These are phyloP conservation scores for Carettochelys insculpta DNA, from an alignment of 2,113 vertebrate species.

Conservation along the genomic window DNA sequence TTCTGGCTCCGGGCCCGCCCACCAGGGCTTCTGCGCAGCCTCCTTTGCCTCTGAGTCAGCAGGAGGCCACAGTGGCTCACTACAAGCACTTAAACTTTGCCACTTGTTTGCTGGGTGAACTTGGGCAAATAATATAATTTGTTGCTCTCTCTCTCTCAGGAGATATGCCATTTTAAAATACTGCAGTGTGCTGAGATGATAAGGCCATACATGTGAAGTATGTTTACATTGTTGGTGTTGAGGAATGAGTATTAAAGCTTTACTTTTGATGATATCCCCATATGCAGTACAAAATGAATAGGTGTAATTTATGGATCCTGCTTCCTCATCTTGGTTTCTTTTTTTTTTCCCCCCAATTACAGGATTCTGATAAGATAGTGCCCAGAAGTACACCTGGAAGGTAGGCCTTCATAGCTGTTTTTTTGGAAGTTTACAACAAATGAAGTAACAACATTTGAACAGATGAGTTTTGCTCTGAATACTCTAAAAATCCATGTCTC, in stretches of 20 bases:
- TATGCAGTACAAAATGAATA: not conserved
- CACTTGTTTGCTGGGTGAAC: not conserved
- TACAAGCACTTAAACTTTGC: too few relatives aligned
- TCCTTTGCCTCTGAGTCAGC: too few relatives aligned
- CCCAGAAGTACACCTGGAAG: slow-evolving; percentile 92
- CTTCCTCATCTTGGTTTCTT: not conserved
- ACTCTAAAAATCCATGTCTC: not conserved
- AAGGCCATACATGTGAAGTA: not conserved
- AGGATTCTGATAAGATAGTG: slow-evolving; percentile 91
- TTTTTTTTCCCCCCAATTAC: slow-evolving; percentile 60
- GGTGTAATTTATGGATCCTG: slow-evolving; percentile 43
- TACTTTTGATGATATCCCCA: not conserved
- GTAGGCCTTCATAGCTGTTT: slow-evolving; percentile 69
- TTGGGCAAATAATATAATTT: not conserved
- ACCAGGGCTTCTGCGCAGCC: too few relatives aligned
- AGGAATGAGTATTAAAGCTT: not conserved
- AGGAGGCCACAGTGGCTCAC: too few relatives aligned
- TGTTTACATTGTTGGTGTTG: rapidly evolving
- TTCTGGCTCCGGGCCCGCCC: too few relatives aligned
- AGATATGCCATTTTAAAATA: not conserved
- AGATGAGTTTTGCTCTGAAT: not conserved
- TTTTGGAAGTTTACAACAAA: not conserved
- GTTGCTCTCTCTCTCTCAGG: not conserved
- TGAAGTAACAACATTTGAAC: not conserved
- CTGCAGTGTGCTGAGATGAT: not conserved